Percentiles rank a stretch among this genome's conserved stretches.
Evolutionary conservation across 2,888 invertebrate genomes (phyloP).

Genomic region (Parnassius orleans): DNA sequence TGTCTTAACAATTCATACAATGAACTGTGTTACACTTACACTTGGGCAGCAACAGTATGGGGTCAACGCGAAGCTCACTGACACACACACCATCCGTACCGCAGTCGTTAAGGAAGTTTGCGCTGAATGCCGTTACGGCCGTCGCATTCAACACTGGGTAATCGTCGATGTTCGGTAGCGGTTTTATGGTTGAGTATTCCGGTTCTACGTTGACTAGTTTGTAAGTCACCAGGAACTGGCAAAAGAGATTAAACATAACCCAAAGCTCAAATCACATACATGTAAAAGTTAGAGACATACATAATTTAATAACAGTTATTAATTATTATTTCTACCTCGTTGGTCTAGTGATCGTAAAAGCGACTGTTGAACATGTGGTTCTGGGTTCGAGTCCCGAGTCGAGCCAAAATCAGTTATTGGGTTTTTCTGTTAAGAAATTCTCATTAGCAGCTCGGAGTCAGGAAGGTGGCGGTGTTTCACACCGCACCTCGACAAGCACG

Average conservation of each 20-base stretch:
- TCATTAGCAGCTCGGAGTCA: too few relatives aligned
- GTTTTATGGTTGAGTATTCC: conserved; percentile 68
- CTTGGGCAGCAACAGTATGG: conserved; percentile 81
- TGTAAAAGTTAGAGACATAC: too few relatives aligned
- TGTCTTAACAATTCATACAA: background rate
- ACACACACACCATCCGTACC: conserved; percentile 93
- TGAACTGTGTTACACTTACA: conserved; percentile 51
- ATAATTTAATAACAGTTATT: too few relatives aligned
- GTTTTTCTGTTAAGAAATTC: too few relatives aligned
- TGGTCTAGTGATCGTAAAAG: too few relatives aligned
- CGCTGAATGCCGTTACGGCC: conserved; percentile 89
- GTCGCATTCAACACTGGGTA: conserved; percentile 95
- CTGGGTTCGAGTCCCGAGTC: too few relatives aligned
- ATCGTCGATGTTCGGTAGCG: conserved; percentile 86
- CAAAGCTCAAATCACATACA: too few relatives aligned
- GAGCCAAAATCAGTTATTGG: too few relatives aligned
- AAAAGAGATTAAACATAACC: conserved; percentile 21
- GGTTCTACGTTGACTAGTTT: conserved; percentile 87
- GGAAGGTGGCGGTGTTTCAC: too few relatives aligned
- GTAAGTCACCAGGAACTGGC: conserved; percentile 91
- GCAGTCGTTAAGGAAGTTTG: conserved; percentile 95
- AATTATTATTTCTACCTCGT: too few relatives aligned
- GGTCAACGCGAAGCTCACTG: conserved; percentile 87
- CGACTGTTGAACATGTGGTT: too few relatives aligned
- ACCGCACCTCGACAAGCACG: too few relatives aligned